Conservation (phyloP, 2,113 vertebrate genomes). For the Pollimyrus isidori region DNA sequence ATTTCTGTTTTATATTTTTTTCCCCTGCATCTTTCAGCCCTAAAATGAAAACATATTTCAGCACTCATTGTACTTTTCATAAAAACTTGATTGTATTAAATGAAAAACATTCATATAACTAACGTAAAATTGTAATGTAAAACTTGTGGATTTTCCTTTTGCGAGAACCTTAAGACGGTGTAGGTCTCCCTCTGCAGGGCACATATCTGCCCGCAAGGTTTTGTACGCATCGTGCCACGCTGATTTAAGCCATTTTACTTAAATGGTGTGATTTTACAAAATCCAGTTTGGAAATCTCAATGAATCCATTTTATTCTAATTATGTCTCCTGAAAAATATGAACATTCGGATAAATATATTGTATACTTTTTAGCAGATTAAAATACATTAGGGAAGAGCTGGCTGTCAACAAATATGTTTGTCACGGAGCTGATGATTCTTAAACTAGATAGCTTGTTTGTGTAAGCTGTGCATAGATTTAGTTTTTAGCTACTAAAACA, state of each 20-base stretch:
- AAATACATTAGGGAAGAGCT: background rate
- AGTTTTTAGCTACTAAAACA: background rate
- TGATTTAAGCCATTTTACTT: background rate
- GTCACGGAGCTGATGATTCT: background rate
- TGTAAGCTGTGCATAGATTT: background rate
- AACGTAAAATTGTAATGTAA: background rate
- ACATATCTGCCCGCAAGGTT: background rate
- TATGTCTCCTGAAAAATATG: background rate
- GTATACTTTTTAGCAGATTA: background rate
- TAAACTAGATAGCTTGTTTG: background rate
- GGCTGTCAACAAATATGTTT: background rate
- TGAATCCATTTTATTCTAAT: background rate
- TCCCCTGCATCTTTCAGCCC: background rate
- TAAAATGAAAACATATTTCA: background rate
- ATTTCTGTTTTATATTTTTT: background rate
- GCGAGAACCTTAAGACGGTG: background rate
- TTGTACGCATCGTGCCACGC: background rate
- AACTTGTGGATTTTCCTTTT: background rate
- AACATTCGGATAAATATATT: background rate
- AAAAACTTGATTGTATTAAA: background rate
- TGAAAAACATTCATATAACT: background rate
- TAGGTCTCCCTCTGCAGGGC: background rate
- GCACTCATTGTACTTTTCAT: background rate
- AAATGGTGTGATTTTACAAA: background rate
- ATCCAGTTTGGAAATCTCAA: background rate